These are phyloP conservation scores for Trichogramma evanescens DNA, from an alignment of 2,888 invertebrate genomes.

Conservation along the genomic window DNA sequence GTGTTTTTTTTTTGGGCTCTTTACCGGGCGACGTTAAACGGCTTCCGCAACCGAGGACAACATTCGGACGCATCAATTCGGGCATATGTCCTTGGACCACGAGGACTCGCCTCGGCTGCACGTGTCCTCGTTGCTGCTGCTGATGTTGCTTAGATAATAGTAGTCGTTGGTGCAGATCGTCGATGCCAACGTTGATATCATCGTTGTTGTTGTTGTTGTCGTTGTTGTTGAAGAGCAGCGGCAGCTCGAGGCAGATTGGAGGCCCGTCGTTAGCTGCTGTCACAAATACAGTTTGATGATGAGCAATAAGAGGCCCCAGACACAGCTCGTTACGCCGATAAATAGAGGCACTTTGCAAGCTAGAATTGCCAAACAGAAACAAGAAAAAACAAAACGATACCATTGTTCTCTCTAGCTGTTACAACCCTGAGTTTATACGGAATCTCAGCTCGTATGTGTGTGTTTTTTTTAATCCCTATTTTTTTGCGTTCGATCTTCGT, in stretches of 20 bases:
- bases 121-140: not conserved
- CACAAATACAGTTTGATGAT: constrained; percentile 65
- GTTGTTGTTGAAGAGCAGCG: not conserved
- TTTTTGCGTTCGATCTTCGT: not conserved
- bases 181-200: not conserved
- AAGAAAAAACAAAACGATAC: no score
- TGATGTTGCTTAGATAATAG: not conserved
- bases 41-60: constrained; percentile 8
- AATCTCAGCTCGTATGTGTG: not conserved
- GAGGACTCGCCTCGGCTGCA: constrained; percentile 15
- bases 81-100: constrained; percentile 22
- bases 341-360: constrained; percentile 64
- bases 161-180: not conserved
- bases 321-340: constrained; percentile 83
- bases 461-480: not conserved
- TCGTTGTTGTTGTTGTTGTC: not conserved
- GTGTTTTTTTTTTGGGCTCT: no score
- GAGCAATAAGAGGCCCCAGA: constrained; percentile 76
- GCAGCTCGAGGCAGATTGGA: not conserved
- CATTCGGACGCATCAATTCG: constrained; percentile 17
- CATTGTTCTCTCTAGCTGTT: not conserved
- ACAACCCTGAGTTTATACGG: not conserved
- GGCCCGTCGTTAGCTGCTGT: constrained; percentile 42
- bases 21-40: not conserved
- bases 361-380: constrained; percentile 39